Conservation (phyloP, 2,888 invertebrate genomes). For the Idaea dimidiata region DNA sequence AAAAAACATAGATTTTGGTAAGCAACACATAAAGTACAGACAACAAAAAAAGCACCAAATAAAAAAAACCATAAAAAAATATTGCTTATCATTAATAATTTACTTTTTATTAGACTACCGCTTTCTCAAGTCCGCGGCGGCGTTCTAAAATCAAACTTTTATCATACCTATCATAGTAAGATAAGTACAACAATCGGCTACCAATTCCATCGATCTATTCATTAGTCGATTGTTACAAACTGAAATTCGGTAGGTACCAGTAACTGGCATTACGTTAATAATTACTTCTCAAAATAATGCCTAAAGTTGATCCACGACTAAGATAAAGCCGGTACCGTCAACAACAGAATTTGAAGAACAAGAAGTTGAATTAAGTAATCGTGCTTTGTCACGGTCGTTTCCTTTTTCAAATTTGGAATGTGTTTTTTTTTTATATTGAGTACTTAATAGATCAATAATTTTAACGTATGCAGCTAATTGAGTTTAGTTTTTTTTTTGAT, state of each 20-base stretch:
- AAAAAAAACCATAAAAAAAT: not conserved
- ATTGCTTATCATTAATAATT: not conserved
- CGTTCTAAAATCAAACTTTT: not conserved
- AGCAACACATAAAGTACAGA: not conserved
- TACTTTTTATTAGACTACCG: not conserved
- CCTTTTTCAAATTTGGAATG: not conserved
- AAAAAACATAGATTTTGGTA: no score
- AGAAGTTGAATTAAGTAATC: conserved; percentile 5
- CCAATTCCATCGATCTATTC: conserved; percentile 73
- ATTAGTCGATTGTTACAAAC: conserved; percentile 70
- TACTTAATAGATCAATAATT: not conserved
- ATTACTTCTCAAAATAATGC: conserved; percentile 81
- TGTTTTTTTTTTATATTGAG: not conserved
- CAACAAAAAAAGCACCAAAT: not conserved
- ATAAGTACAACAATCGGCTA: conserved; percentile 60
- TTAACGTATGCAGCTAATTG: not conserved
- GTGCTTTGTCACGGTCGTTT: conserved; percentile 1
- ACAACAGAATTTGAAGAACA: conserved; percentile 35
- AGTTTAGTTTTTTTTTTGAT: not conserved
- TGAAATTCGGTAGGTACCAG: conserved; percentile 74
- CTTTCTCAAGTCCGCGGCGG: not conserved
- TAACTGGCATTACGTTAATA: conserved; percentile 63
- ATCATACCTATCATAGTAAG: not conserved
- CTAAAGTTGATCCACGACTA: conserved; percentile 71
- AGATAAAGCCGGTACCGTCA: conserved; percentile 59